Evolutionary conservation across 2,888 invertebrate genomes (phyloP), one percentile per base, ranked within the genome.

Genomic region (Drosophila formosana): DNA sequence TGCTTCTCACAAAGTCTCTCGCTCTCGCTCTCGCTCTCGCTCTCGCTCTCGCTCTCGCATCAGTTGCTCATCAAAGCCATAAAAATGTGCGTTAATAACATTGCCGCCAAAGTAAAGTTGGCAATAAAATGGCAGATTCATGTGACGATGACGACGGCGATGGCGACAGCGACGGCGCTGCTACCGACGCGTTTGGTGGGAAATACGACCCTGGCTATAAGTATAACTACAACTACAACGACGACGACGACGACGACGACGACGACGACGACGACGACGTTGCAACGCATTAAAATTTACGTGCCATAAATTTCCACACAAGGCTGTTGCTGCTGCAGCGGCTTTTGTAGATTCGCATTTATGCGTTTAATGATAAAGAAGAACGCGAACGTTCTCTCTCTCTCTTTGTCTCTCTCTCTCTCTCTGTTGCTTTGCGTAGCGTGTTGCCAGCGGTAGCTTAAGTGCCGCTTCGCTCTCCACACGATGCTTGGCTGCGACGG

Each of bases 91-190:
- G 88, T 89, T 89, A 89, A 89, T 89, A 86, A 82, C 81, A 76
- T 80, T 88, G 84, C 89, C 89, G 89, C 90, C 89, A 89, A 89
- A 89, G 89, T 80, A 62, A 83, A 81, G 73, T 86, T 82, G 84
- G 78, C 82, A 73, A 89, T 89, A 89, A 89, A 89, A 82, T 88
- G 88, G 89, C 89, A 86, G 89, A 89, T 89, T 89, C 89, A 89
- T 89, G 90, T 77, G 83, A 83, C 76, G 80, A 72, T 56, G 72
- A 66, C 55, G 68, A 74, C 53, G 72, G 45, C 52, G 71, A 74
- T 58, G 77, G 69, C 74, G 67, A 77, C 28, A 64, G 30, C 74
- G 68, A 65, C 62, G 69, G 70, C 69, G 80, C 72, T 76, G 80
- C 79, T 79, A 66, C 77, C 72, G 79, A 75, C 72, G 81, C 75